These are phyloP conservation scores for Subacronicta megacephala DNA, from an alignment of 2,888 invertebrate species.

Conservation along the genomic window DNA sequence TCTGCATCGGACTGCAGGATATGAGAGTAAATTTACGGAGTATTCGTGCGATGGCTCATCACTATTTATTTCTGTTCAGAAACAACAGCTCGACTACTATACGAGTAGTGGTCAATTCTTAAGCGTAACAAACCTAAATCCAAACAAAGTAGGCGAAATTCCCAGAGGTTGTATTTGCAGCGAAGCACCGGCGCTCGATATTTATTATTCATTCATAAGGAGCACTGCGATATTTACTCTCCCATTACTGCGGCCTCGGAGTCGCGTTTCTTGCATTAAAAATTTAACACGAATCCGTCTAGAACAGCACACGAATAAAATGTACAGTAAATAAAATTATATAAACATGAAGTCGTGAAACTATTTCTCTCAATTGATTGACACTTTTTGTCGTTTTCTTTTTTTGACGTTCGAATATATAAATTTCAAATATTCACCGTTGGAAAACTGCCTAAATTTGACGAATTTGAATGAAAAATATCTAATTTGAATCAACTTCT, in stretches of 20 bases:
- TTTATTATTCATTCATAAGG: slow-evolving; percentile 86
- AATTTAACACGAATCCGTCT: slow-evolving; percentile 77
- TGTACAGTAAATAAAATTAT: slow-evolving; percentile 65
- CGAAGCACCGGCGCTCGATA: slow-evolving; percentile 68
- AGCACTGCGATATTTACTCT: slow-evolving; percentile 85
- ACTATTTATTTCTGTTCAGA: slow-evolving; percentile 40
- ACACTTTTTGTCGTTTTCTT: slow-evolving; percentile 21
- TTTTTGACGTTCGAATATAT: slow-evolving; percentile 12
- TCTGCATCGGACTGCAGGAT: slow-evolving; percentile 11
- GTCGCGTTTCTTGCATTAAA: slow-evolving; percentile 83
- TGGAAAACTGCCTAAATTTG: slow-evolving; percentile 19
- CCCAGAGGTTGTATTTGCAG: slow-evolving; percentile 71
- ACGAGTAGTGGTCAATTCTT: slow-evolving; percentile 50
- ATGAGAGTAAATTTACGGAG: slow-evolving; percentile 25
- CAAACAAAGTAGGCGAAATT: slow-evolving; percentile 58
- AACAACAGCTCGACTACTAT: slow-evolving; percentile 31
- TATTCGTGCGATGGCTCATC: slow-evolving; percentile 33
- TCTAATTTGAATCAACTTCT: slow-evolving; percentile 60
- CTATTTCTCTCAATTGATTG: slow-evolving; percentile 32
- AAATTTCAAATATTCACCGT: slow-evolving; percentile 18
- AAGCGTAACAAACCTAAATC: slow-evolving; percentile 48
- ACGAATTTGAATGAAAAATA: slow-evolving; percentile 30
- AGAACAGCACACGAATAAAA: slow-evolving; percentile 62
- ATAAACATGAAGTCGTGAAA: slow-evolving; percentile 55
- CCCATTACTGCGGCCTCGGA: slow-evolving; percentile 80